Percentiles rank a stretch among this genome's conserved stretches.
Conservation (phyloP, 2,113 vertebrate genomes). For the Dicrurus megarhynchus region DNA sequence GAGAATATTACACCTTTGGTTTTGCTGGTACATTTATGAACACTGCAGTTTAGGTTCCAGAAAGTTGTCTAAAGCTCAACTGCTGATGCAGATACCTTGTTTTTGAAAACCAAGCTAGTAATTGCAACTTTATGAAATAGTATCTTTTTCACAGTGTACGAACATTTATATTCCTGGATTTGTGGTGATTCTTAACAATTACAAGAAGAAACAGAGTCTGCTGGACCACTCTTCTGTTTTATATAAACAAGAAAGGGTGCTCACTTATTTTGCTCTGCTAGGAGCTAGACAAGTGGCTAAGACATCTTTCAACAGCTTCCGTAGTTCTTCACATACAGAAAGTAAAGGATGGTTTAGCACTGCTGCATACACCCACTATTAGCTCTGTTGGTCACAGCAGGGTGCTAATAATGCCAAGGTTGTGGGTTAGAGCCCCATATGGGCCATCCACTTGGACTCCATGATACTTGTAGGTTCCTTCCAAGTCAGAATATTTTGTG, state of each 20-base stretch:
- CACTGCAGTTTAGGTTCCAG: not conserved
- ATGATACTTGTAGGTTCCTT: not conserved
- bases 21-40: not conserved
- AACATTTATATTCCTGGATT: not conserved
- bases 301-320: not conserved
- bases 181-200: not conserved
- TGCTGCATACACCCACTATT: not conserved
- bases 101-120: not conserved
- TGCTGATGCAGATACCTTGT: not conserved
- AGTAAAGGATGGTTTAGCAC: not conserved
- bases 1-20: not conserved
- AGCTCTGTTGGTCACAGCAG: not conserved
- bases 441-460: not conserved
- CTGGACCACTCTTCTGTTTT: not conserved
- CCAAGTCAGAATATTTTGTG: not conserved
- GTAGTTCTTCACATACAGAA: not conserved
- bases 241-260: not conserved
- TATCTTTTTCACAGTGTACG: not conserved
- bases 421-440: not conserved
- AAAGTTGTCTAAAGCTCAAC: not conserved
- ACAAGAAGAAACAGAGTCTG: not conserved
- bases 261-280: not conserved
- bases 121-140: not conserved
- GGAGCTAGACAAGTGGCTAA: not conserved
- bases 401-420: not conserved